A percentile compares a stretch with the other conserved stretches of the same genome.
Conservation (phyloP, 2,113 vertebrate species). For the Elephantulus edwardii region DNA sequence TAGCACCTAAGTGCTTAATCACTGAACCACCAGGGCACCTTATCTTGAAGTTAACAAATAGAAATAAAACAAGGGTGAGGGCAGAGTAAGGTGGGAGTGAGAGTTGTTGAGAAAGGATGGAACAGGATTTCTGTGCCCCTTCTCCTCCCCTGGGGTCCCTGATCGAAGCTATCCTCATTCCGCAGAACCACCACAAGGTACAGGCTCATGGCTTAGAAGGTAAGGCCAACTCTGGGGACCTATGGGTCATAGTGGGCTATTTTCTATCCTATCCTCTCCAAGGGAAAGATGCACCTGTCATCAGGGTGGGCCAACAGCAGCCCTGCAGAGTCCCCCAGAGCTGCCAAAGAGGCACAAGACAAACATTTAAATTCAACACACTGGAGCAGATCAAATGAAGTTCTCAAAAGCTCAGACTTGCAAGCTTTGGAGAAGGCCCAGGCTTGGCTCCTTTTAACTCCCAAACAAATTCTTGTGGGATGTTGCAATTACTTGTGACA, state of each 20-base stretch:
- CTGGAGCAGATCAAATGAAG: constrained; percentile 58
- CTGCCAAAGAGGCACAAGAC: constrained; percentile 52
- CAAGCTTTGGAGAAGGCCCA: constrained; percentile 71
- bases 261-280: constrained; percentile 18
- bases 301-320: neutral
- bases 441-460: constrained; percentile 71
- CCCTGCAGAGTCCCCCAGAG: neutral
- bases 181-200: neutral
- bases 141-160: neutral
- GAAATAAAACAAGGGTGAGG: constrained; percentile 6
- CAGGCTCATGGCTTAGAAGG: neutral
- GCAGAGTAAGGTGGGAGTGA: neutral
- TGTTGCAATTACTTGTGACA: constrained; percentile 79
- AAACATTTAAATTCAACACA: constrained; percentile 52
- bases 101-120: neutral
- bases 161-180: neutral
- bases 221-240: neutral
- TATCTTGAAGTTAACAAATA: neutral
- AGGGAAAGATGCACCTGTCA: neutral
- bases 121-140: neutral
- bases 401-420: constrained; percentile 67
- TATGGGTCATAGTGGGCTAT: neutral
- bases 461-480: constrained; percentile 76
- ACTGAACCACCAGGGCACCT: neutral
- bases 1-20: neutral